Conservation (phyloP, 2,888 invertebrate species). For the Monochamus alternatus region DNA sequence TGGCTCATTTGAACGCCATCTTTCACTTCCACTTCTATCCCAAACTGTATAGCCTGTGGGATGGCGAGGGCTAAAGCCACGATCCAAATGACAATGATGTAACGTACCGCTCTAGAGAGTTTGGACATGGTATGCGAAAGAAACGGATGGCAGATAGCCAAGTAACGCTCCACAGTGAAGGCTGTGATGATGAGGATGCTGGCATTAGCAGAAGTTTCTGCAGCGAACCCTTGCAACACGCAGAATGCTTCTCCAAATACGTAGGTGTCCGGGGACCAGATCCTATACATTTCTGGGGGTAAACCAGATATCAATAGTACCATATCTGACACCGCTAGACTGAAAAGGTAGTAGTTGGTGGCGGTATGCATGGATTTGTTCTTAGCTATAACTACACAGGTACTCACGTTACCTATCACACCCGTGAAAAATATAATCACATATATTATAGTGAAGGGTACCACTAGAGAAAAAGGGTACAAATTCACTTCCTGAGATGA, state of each 20-base stretch:
- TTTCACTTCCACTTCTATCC: slow-evolving; percentile 55
- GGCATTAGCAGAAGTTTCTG: slow-evolving; percentile 87
- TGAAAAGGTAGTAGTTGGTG: slow-evolving; percentile 88
- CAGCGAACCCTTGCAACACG: slow-evolving; percentile 82
- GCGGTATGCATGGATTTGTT: slow-evolving; percentile 90
- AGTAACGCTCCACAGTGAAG: slow-evolving; percentile 84
- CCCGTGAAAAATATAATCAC: slow-evolving; percentile 84
- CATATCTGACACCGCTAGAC: slow-evolving; percentile 88
- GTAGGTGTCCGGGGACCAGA: slow-evolving; percentile 85
- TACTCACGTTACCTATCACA: slow-evolving; percentile 86
- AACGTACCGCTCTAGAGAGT: slow-evolving; percentile 85
- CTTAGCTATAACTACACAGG: slow-evolving; percentile 89
- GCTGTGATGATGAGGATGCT: slow-evolving; percentile 86
- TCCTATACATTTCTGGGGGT: slow-evolving; percentile 86
- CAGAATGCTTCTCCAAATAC: slow-evolving; percentile 87
- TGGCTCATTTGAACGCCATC: slow-evolving; percentile 50
- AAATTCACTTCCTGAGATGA: slow-evolving; percentile 36
- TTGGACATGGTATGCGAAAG: slow-evolving; percentile 89
- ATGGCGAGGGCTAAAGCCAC: slow-evolving; percentile 81
- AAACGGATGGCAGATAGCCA: slow-evolving; percentile 78
- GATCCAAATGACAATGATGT: slow-evolving; percentile 86
- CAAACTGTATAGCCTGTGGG: slow-evolving; percentile 76
- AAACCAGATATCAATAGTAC: slow-evolving; percentile 85
- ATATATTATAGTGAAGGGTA: slow-evolving; percentile 85
- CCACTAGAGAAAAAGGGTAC: slow-evolving; percentile 76